A percentile compares a stretch with the other conserved stretches of the same genome.
Conservation (phyloP, 2,113 vertebrate species). For the Nycticorax nycticorax region DNA sequence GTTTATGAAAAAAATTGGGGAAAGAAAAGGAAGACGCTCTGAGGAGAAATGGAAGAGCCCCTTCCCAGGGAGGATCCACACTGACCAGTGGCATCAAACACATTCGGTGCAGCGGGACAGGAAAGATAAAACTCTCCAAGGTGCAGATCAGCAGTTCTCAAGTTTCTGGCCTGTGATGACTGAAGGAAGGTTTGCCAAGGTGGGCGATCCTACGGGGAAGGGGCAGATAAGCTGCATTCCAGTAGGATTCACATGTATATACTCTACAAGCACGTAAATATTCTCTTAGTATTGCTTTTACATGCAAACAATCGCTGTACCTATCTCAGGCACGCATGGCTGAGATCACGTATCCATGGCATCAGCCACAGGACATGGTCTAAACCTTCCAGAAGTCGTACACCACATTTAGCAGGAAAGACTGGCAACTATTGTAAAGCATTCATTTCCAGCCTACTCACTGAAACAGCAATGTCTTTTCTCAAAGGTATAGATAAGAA, state of each 20-base stretch:
- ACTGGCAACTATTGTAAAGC: neutral
- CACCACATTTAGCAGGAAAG: neutral
- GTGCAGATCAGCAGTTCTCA: neutral
- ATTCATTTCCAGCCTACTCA: neutral
- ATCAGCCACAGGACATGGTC: neutral
- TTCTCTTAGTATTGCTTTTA: neutral
- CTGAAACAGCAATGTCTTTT: neutral
- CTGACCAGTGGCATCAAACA: neutral
- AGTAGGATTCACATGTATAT: neutral
- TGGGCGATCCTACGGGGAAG: neutral
- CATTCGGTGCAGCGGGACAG: accelerated
- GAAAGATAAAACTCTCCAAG: neutral
- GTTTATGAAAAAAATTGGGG: neutral
- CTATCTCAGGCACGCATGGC: accelerated
- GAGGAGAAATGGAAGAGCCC: neutral
- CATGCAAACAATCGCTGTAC: neutral
- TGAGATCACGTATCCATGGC: neutral
- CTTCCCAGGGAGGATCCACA: no score
- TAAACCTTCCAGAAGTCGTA: neutral
- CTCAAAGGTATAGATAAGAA: neutral
- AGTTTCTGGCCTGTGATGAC: neutral
- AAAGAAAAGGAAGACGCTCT: neutral
- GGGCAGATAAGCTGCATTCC: neutral
- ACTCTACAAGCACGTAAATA: neutral
- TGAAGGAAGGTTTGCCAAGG: neutral